phyloP scores from a whole-genome alignment of 1,140 invertebrate species.

The Druon quercuslanigerum region DNA sequence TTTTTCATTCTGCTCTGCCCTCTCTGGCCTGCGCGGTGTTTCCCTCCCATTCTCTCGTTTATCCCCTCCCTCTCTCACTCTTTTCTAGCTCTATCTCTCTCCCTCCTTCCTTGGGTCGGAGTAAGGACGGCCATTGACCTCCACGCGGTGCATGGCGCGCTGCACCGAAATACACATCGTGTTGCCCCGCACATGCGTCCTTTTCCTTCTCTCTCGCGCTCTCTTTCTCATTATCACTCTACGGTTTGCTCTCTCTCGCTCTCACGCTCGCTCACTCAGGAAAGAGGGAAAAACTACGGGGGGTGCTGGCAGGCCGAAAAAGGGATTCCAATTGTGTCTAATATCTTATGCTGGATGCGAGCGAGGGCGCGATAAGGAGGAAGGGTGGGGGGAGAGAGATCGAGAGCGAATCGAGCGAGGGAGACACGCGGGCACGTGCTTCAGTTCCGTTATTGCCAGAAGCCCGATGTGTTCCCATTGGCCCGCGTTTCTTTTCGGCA shows the following conservation, averaged over 20 bases:
- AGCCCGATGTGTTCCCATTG: slow-evolving; percentile 27
- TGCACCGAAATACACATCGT: slow-evolving; percentile 74
- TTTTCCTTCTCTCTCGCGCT: slow-evolving; percentile 36
- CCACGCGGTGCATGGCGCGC: slow-evolving; percentile 70
- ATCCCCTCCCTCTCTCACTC: slow-evolving; percentile 35
- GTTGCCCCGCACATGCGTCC: slow-evolving; percentile 70
- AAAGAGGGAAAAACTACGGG: slow-evolving; percentile 53
- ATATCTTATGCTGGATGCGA: slow-evolving; percentile 29
- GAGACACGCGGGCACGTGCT: slow-evolving; percentile 29
- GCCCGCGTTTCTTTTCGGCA: slow-evolving; percentile 22
- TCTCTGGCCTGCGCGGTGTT: slow-evolving; percentile 42
- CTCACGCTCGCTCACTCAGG: slow-evolving; percentile 7
- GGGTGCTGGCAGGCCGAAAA: slow-evolving; percentile 54
- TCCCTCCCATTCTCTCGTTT: slow-evolving; percentile 60
- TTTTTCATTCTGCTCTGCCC: slow-evolving; percentile 51
- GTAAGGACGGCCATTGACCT: slow-evolving; percentile 77
- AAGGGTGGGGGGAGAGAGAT: slow-evolving; percentile 7
- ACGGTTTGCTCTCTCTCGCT: not conserved
- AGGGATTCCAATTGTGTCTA: slow-evolving; percentile 35
- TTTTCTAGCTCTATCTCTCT: slow-evolving; percentile 45
- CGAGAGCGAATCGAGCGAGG: slow-evolving; percentile 28
- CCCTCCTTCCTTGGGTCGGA: slow-evolving; percentile 70
- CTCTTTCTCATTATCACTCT: slow-evolving; percentile 51
- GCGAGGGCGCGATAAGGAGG: slow-evolving; percentile 15
- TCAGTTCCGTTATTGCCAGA: slow-evolving; percentile 30